phyloP scores from a whole-genome alignment of 1,140 invertebrate genomes.

The Diachasma alloeum region DNA sequence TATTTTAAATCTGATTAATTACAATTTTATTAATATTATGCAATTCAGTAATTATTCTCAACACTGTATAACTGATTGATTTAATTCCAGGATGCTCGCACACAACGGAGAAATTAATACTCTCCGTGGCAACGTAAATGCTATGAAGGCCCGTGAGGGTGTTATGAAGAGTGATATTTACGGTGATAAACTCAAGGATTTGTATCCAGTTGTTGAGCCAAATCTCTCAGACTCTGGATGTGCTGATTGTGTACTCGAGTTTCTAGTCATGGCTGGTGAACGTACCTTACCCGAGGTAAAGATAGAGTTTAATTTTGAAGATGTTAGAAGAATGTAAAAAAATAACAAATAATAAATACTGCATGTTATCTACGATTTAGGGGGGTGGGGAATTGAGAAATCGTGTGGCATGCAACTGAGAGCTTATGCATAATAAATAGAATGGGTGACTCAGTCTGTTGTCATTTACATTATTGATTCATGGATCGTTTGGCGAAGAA shows the following conservation, averaged over 20 bases:
- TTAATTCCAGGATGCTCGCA: constrained; percentile 80
- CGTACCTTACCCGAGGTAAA: constrained; percentile 86
- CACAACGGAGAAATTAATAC: constrained; percentile 99
- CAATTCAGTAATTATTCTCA: not conserved
- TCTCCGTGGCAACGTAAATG: constrained; percentile 95
- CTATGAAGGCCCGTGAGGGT: constrained; percentile 98
- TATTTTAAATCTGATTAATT: too few relatives aligned
- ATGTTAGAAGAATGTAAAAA: not conserved
- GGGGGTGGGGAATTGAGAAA: not conserved
- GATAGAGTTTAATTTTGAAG: not conserved
- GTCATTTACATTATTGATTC: too few relatives aligned
- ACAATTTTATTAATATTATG: too few relatives aligned
- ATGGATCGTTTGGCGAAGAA: too few relatives aligned
- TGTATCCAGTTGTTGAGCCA: constrained; percentile 98
- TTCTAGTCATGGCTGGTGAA: constrained; percentile 91
- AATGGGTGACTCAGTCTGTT: too few relatives aligned
- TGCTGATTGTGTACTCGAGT: constrained; percentile 97
- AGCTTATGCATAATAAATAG: not conserved
- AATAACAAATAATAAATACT: not conserved
- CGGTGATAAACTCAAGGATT: constrained; percentile 80
- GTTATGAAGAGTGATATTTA: constrained; percentile 92
- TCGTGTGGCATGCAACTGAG: not conserved
- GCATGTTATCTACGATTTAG: too few relatives aligned
- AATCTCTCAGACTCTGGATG: constrained; percentile 97
- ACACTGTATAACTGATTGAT: not conserved